These are phyloP conservation scores for Drosophila pandora DNA, from an alignment of 1,140 invertebrate species.

Conservation along the genomic window DNA sequence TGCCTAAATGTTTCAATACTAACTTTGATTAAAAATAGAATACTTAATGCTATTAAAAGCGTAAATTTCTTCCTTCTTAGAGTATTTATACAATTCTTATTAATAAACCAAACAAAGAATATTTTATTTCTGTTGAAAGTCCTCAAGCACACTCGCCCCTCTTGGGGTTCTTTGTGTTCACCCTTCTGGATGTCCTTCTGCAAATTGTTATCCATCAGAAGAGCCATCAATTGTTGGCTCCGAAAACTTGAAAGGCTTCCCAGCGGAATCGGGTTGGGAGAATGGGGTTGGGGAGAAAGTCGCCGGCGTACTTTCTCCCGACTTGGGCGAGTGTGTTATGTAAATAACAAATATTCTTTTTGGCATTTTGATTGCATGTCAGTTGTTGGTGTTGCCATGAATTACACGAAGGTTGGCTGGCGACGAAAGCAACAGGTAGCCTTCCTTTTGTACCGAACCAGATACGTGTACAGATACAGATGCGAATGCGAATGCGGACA, in stretches of 20 bases:
- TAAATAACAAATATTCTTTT: constrained; percentile 49
- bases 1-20: no score
- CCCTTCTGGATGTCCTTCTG: background rate
- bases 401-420: constrained; percentile 28
- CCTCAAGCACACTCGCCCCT: no score
- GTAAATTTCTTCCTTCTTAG: no score
- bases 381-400: constrained; percentile 31
- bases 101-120: no score
- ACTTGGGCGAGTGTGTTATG: constrained; percentile 20
- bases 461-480: constrained; percentile 2
- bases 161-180: background rate
- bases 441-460: background rate
- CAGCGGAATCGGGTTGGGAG: background rate
- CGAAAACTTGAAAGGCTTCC: constrained; percentile 23
- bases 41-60: no score
- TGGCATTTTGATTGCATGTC: constrained; percentile 61
- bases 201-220: constrained; percentile 38
- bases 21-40: no score
- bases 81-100: no score
- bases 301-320: background rate
- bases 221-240: constrained; percentile 31
- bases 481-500: background rate
- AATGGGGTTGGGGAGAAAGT: background rate
- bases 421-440: constrained; percentile 46
- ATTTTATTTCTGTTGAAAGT: no score